phyloP scores from a whole-genome alignment of 2,888 invertebrate species.

The Ethmia dodecea region DNA sequence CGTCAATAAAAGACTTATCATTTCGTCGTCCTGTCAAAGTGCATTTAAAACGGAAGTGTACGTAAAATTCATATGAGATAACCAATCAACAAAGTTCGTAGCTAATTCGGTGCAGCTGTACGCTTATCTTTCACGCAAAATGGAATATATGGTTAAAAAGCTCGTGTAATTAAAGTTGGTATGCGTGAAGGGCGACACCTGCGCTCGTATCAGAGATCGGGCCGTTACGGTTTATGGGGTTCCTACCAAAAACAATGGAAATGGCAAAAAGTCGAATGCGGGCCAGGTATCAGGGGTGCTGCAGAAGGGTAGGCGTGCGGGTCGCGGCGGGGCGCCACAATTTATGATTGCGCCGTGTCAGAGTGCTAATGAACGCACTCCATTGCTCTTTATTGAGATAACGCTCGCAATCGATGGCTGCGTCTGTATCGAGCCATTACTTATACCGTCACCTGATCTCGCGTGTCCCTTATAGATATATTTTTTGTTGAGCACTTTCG shows the following conservation, averaged over 20 bases:
- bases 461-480: conserved; percentile 57
- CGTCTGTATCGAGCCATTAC: conserved; percentile 56
- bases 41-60: conserved; percentile 28
- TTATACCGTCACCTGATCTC: conserved; percentile 60
- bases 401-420: conserved; percentile 61
- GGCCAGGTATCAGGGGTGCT: conserved; percentile 49
- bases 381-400: conserved; percentile 76
- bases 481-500: conserved; percentile 55
- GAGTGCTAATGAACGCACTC: conserved; percentile 75
- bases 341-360: conserved; percentile 75
- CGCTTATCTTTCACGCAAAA: conserved; percentile 53
- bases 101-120: conserved; percentile 60
- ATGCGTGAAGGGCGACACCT: conserved; percentile 72
- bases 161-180: conserved; percentile 58
- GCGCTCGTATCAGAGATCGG: conserved; percentile 65
- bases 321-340: conserved; percentile 70
- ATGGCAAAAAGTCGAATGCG: conserved; percentile 72
- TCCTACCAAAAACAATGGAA: conserved; percentile 70
- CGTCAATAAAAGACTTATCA: conserved; percentile 29
- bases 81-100: conserved; percentile 41
- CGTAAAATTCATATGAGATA: conserved; percentile 32
- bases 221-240: conserved; percentile 68
- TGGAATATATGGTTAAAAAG: conserved; percentile 57
- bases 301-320: conserved; percentile 59
- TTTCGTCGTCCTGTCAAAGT: conserved; percentile 31